Base-by-base conservation (phyloP, 92 coral and sea anemone genomes). In the Palythoa heliodiscus region DNA sequence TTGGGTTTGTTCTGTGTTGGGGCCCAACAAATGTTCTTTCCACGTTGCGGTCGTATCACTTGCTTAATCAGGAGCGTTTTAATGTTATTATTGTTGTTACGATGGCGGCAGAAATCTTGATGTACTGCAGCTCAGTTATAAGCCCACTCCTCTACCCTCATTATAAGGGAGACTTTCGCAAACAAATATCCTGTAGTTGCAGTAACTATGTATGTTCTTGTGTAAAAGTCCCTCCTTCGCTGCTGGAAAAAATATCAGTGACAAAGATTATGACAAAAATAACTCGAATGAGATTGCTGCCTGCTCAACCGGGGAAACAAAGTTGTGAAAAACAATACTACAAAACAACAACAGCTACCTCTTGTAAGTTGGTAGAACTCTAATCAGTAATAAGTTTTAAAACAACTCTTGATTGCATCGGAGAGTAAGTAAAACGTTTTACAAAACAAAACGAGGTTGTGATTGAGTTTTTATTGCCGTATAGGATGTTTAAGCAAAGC, bases 131-230 rank as follows among this genome's bases (percentile, higher is more conserved):
- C 80, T 92, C 93, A 14, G 70, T 92, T 73, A 83, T 63, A 1
- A 92, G 90, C 73, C 95, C 95, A 13, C 22, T 86, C 12, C 88
- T 92, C 67, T 92, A 90, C 71, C 85, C 88, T 19, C 86, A 80
- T 71, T 90, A 90, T 61, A 92, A 87, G 69, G 77, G 76, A 22
- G 87, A 81, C 63, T 92, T 92, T 61, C 90, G 88, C 37, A 75
- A 73, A 35, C 93, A 92, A 52, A 11, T 5, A 3, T 4, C 69
- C 22, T 11, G 69, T n/a, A 19, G 23, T 9, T 63, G 69, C 23
- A n/a, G 23, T 63, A 63, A 63, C 7, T 58, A 14, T 5, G 1
- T 22, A 58, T 58, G 17, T 17, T 58, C 64, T 15, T 58, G 64
- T n/a, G n/a, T n/a, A 16, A 58, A 58, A 58, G 64, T 58, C 20